Evolutionary conservation across 2,113 vertebrate species (phyloP).

Genomic region (Albula goreensis): DNA sequence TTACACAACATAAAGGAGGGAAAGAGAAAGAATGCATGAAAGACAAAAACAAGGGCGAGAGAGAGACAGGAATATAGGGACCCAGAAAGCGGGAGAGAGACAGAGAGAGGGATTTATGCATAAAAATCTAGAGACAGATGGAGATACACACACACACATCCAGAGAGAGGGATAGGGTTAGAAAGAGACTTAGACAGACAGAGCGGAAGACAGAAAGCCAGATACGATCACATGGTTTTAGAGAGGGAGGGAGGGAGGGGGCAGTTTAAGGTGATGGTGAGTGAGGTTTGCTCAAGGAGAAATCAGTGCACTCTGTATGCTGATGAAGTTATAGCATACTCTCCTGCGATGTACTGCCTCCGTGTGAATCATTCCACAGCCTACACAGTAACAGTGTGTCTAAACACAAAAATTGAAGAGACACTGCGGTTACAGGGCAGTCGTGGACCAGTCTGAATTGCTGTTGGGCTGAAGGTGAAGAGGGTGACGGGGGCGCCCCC

Average conservation of each 20-base stretch:
- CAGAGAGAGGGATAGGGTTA: too few species aligned
- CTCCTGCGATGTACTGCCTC: constrained; percentile 22
- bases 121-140: too few species aligned
- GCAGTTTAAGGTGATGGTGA: not conserved
- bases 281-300: not conserved
- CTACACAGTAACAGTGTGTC: constrained; percentile 11
- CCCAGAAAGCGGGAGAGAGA: too few species aligned
- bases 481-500: not conserved
- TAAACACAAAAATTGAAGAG: constrained; percentile 22
- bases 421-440: not conserved
- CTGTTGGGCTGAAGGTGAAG: not conserved
- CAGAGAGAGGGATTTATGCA: too few species aligned
- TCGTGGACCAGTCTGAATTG: not conserved
- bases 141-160: too few species aligned
- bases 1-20: constrained; percentile 18
- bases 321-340: constrained; percentile 28
- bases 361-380: constrained; percentile 8
- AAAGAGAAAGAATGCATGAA: not conserved
- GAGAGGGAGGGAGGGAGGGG: too few species aligned
- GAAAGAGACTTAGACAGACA: not conserved
- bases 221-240: too few species aligned
- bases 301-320: constrained; percentile 12
- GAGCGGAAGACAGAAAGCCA: too few species aligned
- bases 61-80: too few species aligned
- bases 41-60: not conserved